phyloP scores from a whole-genome alignment of 2,113 vertebrate species.

The Henicopernis longicauda region DNA sequence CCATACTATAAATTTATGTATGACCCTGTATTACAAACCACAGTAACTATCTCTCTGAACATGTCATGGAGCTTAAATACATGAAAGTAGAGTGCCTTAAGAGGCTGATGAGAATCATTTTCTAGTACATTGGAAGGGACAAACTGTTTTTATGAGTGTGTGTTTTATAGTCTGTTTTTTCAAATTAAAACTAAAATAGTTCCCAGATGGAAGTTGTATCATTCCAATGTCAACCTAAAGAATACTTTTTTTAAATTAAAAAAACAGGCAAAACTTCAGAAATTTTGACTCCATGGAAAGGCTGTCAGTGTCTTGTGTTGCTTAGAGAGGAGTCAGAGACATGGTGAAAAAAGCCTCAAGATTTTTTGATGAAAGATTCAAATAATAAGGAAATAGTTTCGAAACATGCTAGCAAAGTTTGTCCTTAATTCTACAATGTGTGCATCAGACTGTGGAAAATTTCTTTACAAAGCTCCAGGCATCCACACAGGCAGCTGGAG shows the following conservation, averaged over 20 bases:
- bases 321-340: neutral
- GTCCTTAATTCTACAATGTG: neutral
- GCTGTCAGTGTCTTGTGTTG: neutral
- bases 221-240: neutral
- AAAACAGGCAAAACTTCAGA: neutral
- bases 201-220: conserved; percentile 14
- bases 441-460: conserved; percentile 16
- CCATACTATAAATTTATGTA: neutral
- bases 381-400: neutral
- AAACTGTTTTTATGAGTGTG: neutral
- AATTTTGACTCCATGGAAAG: neutral
- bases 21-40: neutral
- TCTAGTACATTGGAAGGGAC: neutral
- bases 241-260: neutral
- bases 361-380: neutral
- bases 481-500: neutral
- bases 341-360: neutral
- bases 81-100: neutral
- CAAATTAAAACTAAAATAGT: neutral
- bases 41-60: neutral
- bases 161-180: conserved; percentile 32
- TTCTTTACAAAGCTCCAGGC: neutral
- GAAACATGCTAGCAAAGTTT: neutral
- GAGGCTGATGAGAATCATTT: conserved; percentile 22
- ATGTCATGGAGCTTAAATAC: neutral